phyloP scores from a whole-genome alignment of 2,888 invertebrate species.

The Tipula confusa region DNA sequence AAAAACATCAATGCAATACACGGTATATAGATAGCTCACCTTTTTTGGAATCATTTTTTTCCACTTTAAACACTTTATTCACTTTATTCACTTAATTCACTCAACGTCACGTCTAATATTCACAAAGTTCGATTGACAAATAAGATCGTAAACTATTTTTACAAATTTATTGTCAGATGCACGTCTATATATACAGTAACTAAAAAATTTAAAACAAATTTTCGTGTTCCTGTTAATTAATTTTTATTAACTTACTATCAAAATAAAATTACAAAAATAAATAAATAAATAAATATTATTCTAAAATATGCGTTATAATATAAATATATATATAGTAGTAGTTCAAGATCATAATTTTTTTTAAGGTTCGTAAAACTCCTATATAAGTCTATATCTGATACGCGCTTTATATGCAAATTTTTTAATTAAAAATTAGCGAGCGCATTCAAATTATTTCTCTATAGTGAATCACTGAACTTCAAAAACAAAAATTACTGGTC shows the following conservation, averaged over 20 bases:
- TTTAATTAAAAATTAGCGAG: not conserved
- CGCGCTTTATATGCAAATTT: not conserved
- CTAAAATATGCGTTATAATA: not conserved
- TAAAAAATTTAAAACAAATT: not conserved
- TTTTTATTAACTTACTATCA: not conserved
- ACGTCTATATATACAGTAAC: not conserved
- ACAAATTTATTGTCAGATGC: not conserved
- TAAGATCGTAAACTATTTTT: not conserved
- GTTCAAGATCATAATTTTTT: not conserved
- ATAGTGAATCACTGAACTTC: not conserved
- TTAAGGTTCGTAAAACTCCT: not conserved
- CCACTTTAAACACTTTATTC: not conserved
- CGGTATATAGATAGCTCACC: too few species aligned
- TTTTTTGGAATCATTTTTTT: not conserved
- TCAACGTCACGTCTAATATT: not conserved
- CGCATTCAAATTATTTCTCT: not conserved
- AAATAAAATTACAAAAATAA: not conserved
- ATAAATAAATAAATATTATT: conserved; percentile 6
- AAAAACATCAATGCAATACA: too few species aligned
- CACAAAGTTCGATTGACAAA: not conserved
- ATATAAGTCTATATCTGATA: not conserved
- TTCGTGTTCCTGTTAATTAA: not conserved
- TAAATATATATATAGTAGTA: not conserved
- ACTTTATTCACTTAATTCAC: not conserved
- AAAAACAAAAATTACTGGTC: not conserved